A percentile compares a stretch with the other conserved stretches of the same genome.
Evolutionary conservation across 2,113 vertebrate genomes (phyloP).

Genomic region (Platichthys stellatus): DNA sequence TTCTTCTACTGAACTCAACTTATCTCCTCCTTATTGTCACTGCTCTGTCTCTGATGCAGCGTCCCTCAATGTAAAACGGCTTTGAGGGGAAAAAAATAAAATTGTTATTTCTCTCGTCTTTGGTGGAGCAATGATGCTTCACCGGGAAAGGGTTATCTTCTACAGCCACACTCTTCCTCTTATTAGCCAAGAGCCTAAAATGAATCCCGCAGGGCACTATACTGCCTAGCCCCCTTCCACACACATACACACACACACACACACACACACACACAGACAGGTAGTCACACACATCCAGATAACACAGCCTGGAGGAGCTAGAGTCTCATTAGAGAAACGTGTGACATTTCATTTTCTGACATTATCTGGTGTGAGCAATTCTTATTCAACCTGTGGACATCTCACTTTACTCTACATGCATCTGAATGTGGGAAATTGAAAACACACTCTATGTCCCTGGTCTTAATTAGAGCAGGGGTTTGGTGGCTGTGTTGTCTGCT

Average conservation of each 20-base stretch:
- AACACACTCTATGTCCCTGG: background rate
- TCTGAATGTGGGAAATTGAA: background rate
- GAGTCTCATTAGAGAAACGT: constrained; percentile 54
- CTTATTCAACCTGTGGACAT: constrained; percentile 35
- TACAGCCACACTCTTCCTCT: constrained; percentile 47
- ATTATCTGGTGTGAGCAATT: constrained; percentile 40
- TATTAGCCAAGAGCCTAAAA: constrained; percentile 61
- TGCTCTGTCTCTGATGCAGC: background rate
- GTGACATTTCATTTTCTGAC: constrained; percentile 24
- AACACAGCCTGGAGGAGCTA: constrained; percentile 42
- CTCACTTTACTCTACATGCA: constrained; percentile 23
- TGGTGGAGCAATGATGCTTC: constrained; percentile 53
- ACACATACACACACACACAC: constrained; percentile 11
- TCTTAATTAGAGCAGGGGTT: background rate
- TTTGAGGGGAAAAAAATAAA: too few species aligned
- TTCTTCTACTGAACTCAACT: too few species aligned
- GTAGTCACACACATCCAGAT: constrained; percentile 11
- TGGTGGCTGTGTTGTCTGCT: background rate
- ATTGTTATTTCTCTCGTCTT: constrained; percentile 60
- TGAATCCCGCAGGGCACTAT: constrained; percentile 55
- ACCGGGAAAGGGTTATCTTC: constrained; percentile 42
- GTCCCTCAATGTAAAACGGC: constrained; percentile 6
- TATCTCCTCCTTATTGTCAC: background rate
- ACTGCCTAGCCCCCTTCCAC: constrained; percentile 18
- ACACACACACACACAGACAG: constrained; percentile 27